Conservation (phyloP, 2,113 vertebrate species). For the Mastomys coucha region DNA sequence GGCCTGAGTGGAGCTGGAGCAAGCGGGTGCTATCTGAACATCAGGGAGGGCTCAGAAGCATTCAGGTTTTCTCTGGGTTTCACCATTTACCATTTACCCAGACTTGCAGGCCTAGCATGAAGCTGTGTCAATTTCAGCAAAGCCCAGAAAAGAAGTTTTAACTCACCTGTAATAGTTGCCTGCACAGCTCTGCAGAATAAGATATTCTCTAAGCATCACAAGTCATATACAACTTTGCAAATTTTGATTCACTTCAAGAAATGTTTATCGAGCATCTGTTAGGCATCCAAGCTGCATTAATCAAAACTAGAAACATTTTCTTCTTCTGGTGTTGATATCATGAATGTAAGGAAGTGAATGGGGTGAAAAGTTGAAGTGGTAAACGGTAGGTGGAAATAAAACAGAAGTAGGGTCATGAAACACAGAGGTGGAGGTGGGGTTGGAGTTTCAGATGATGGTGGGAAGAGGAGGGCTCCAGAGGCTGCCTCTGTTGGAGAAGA, state of each 20-base stretch:
- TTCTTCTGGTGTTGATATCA: accelerated
- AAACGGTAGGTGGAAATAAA: background rate
- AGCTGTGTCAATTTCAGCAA: accelerated
- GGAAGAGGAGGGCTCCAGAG: too few relatives aligned
- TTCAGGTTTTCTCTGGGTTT: accelerated
- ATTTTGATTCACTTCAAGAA: background rate
- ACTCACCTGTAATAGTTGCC: background rate
- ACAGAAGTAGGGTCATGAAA: background rate
- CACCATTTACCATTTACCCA: accelerated
- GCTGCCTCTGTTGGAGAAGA: background rate
- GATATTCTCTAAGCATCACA: background rate
- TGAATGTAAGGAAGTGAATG: background rate
- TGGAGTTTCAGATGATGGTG: background rate
- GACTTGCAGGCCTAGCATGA: background rate
- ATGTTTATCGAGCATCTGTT: background rate
- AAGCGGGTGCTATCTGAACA: too few relatives aligned
- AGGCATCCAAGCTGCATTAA: background rate
- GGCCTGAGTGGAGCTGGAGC: accelerated
- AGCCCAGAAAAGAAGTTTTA: background rate
- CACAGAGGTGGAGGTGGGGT: background rate
- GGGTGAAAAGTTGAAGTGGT: background rate
- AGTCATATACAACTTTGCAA: background rate
- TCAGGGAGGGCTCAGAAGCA: background rate
- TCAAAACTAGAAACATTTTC: background rate
- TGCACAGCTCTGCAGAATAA: background rate